Conservation (phyloP, 2,797 vertebrate genomes). For the Halcyon badia region DNA sequence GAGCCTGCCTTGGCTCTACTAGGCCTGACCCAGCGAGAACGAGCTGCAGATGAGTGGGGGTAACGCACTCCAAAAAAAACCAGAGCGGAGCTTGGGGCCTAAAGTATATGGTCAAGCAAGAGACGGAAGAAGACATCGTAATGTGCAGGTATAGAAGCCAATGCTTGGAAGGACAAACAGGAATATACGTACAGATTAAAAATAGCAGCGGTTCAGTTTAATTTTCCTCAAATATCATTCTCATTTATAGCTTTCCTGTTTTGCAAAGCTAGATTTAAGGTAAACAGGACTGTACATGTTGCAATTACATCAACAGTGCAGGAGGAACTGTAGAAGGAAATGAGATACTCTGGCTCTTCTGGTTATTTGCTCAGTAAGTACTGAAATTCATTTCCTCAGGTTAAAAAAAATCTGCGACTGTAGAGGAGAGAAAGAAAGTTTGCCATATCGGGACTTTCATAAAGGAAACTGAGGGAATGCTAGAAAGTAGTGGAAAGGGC, state of each 20-base stretch:
- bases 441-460: background rate
- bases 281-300: background rate
- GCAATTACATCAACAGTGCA: background rate
- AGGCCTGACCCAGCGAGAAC: background rate
- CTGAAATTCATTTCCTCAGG: background rate
- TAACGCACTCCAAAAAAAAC: fast-evolving
- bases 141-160: background rate
- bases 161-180: background rate
- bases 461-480: background rate
- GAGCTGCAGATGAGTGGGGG: background rate
- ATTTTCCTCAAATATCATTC: background rate
- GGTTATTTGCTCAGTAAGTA: background rate
- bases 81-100: fast-evolving
- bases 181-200: background rate
- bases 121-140: background rate
- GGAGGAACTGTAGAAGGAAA: background rate
- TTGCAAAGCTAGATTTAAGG: background rate
- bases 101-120: background rate
- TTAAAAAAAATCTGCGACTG: background rate
- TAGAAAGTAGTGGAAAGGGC: background rate
- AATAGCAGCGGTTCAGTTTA: background rate
- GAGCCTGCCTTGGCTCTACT: background rate
- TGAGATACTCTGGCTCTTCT: background rate
- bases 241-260: background rate
- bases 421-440: background rate